These are phyloP conservation scores for Potamarius usumacintae DNA, from an alignment of 2,113 vertebrate genomes.

Conservation along the genomic window DNA sequence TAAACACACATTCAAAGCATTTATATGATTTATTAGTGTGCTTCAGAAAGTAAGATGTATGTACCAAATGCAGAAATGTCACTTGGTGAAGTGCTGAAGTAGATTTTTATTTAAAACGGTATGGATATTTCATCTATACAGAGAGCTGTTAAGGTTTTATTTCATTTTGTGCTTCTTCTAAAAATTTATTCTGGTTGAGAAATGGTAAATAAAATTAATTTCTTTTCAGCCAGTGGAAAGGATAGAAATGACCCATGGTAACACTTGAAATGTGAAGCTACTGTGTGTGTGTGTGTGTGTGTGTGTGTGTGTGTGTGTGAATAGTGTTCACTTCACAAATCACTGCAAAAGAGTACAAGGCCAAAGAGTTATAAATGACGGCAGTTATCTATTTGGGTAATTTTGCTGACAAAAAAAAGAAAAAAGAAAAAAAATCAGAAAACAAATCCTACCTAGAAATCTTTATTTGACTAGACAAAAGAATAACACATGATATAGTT, in stretches of 20 bases:
- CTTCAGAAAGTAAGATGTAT: constrained; percentile 31
- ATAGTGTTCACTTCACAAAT: not conserved
- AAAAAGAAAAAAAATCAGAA: not conserved
- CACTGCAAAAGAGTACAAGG: constrained; percentile 17
- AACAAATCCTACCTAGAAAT: not conserved
- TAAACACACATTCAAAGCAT: constrained; percentile 27
- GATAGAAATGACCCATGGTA: not conserved
- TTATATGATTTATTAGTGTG: constrained; percentile 43
- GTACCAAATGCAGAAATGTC: constrained; percentile 28
- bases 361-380: constrained; percentile 32
- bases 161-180: constrained; percentile 25
- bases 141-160: constrained; percentile 19
- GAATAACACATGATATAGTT: not conserved
- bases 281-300: not conserved
- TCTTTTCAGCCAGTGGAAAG: not conserved
- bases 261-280: not conserved
- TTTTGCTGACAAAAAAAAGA: not conserved
- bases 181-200: not conserved
- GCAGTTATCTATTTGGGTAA: not conserved
- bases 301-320: not conserved
- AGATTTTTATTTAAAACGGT: constrained; percentile 6
- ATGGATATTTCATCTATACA: not conserved
- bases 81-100: constrained; percentile 25
- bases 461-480: not conserved
- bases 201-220: not conserved